phyloP scores from a whole-genome alignment of 2,888 invertebrate genomes.

The Synanthedon myopaeformis region DNA sequence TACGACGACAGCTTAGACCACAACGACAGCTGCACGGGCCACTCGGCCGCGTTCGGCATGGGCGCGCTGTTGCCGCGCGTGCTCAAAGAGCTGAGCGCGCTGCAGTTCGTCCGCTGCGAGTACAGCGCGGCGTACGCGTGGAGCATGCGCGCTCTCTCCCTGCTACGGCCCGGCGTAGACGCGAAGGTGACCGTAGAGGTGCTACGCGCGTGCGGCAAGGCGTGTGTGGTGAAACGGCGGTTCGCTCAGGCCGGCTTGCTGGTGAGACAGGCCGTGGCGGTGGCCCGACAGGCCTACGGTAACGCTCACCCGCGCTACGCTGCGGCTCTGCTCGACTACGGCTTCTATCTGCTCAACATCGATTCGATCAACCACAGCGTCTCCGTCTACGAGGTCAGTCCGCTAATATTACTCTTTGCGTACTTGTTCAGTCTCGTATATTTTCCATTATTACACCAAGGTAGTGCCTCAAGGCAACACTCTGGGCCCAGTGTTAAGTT shows the following conservation, averaged over 20 bases:
- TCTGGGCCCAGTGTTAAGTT: neutral
- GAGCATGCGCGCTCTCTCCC: slow-evolving; percentile 80
- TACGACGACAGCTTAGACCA: slow-evolving; percentile 7
- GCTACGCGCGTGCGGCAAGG: slow-evolving; percentile 86
- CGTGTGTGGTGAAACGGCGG: slow-evolving; percentile 89
- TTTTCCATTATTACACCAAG: too few species aligned
- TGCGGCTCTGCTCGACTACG: slow-evolving; percentile 88
- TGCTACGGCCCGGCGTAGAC: slow-evolving; percentile 74
- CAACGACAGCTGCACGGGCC: slow-evolving; percentile 8
- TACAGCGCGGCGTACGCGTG: slow-evolving; percentile 85
- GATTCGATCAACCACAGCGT: slow-evolving; percentile 89
- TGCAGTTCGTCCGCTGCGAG: slow-evolving; percentile 87
- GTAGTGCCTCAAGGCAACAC: neutral
- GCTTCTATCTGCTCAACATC: slow-evolving; percentile 89
- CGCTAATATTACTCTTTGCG: too few species aligned
- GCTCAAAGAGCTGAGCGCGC: slow-evolving; percentile 85
- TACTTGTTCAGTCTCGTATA: too few species aligned
- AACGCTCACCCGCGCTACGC: slow-evolving; percentile 84
- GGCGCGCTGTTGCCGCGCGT: slow-evolving; percentile 73
- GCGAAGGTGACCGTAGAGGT: slow-evolving; percentile 81
- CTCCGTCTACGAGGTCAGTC: slow-evolving; percentile 79
- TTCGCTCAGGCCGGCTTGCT: slow-evolving; percentile 85
- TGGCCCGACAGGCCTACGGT: slow-evolving; percentile 74
- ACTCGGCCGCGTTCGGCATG: slow-evolving; percentile 36
- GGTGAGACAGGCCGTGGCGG: slow-evolving; percentile 83